Base-by-base conservation (phyloP, 1,140 invertebrate genomes). In the Tetramorium simillimum region DNA sequence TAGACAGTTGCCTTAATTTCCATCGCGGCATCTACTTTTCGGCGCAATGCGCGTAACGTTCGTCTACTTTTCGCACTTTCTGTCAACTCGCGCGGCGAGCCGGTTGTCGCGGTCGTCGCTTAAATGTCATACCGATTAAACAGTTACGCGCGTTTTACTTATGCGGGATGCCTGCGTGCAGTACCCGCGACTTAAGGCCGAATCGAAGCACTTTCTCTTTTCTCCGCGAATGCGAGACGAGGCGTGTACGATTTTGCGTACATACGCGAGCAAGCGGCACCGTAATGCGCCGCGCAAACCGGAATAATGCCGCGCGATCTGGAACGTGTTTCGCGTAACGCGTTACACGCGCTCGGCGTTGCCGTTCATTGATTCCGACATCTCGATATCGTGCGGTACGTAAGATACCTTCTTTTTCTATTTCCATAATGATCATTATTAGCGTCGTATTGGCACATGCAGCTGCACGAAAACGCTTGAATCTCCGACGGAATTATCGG, bases 131-230 rank as follows among this genome's bases (percentile, higher is more conserved):
- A 24, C 28, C 40, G 56, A 75, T 62, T 75, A 84, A 73, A 46
- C 53, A 43, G 56, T 73, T 84, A 84, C 80, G 69, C 40, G 69
- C 9, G 18, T 60, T 33, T 60, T 33, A 37, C 24, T 46, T 70
- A 62, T 46, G 51, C 53, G 37, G 21, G 58, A 81, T 84, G 46
- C 77, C n/a, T 69, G 56, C 40, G 49, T 43, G 51, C 58, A 24
- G 73, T 82, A 75, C 72, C n/a, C 5, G 43, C 76, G 28, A 65
- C 58, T 89, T 75, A 62, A 63, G 82, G 43, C 56, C 60, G 40
- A 76, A 73, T 58, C 60, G 67, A 85, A 86, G 58, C 82, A 65
- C 82, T 88, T 86, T 88, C 63, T 69, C 82, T 88, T 88, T 58
- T 76, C 49, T 86, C 69, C 24, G 33, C n/a, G 40, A 10, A 6